Conservation (phyloP, 2,113 vertebrate species). For the Prunella himalayana region DNA sequence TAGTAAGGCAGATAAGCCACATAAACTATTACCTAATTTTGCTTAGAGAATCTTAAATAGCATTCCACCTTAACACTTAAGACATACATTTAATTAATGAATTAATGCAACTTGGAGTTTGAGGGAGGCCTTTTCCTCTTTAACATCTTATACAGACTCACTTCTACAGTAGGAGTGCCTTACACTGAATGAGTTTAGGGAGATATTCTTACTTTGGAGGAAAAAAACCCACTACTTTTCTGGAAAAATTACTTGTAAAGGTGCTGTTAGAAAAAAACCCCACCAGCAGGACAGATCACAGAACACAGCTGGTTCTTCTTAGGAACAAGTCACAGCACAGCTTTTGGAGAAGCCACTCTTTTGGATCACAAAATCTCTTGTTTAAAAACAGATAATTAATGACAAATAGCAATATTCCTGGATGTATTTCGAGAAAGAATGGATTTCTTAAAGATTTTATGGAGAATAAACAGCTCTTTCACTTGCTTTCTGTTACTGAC, state of each 20-base stretch:
- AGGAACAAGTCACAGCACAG: background rate
- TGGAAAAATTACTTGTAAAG: background rate
- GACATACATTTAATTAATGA: background rate
- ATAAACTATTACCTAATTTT: background rate
- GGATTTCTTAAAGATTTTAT: background rate
- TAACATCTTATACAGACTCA: background rate
- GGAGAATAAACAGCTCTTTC: background rate
- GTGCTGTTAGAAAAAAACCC: background rate
- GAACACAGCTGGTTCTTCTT: background rate
- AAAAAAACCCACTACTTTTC: background rate
- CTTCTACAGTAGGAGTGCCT: background rate
- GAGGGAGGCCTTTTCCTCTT: background rate
- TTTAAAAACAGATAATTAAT: background rate
- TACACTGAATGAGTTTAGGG: background rate
- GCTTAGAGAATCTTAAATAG: background rate
- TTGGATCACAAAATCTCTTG: background rate
- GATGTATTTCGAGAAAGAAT: background rate
- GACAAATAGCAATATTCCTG: background rate
- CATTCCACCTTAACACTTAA: background rate
- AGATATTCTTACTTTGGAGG: background rate
- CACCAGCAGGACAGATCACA: background rate
- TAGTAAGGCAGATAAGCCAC: background rate
- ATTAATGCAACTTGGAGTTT: background rate
- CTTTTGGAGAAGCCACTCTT: background rate
- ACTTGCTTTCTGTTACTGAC: background rate